Evolutionary conservation across 2,888 invertebrate species (phyloP), one percentile per base, ranked within the genome.

Genomic region (Dryadula phaetusa): DNA sequence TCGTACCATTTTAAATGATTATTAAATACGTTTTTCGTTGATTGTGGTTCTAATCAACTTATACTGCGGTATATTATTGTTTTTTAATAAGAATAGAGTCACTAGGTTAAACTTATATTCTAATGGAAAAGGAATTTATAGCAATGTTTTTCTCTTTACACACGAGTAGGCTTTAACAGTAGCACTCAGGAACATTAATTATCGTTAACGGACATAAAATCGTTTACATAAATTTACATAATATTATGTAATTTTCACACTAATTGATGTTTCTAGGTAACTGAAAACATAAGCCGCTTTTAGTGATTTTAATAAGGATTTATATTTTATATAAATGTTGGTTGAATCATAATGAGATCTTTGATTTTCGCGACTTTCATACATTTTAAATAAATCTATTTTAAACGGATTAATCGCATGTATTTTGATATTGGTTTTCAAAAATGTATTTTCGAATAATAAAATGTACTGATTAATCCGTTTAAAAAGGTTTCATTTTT

Each of bases 51-150:
- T 32, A 42, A 62, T 34, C 44, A 28, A 40, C 44, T 56, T 37
- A 66, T 62, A 47, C n/a, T 66, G 34, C 32, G 46, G 42, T 18
- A 28, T 32, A 28, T 44, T 32, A 40, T 63, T 53, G 28, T 54
- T 20, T 8, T 34, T 34, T 7, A 34, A 52, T 20, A 10, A 32
- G 32, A 20, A 7, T 34, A 6, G 7, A 34, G 3, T 4, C 22
- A 54, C 32, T 32, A 42, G 8, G 22, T 63, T 3, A 3, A 14
- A 34, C 25, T 25, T n/a, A 7, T 20, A 16, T 28, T 16, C 4
- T 52, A n/a, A 52, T 16, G 25, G 8, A 34, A 34, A 34, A 34
- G 1, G 32, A 1, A 12, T 37, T 37, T 6, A n/a, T n/a, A 28
- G 28, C 28, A 28, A 28, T 3, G 28, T 49, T 25, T 8, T 3